These are phyloP conservation scores for Psix sp. DNA, from an alignment of 1,140 invertebrate genomes.

Conservation along the genomic window DNA sequence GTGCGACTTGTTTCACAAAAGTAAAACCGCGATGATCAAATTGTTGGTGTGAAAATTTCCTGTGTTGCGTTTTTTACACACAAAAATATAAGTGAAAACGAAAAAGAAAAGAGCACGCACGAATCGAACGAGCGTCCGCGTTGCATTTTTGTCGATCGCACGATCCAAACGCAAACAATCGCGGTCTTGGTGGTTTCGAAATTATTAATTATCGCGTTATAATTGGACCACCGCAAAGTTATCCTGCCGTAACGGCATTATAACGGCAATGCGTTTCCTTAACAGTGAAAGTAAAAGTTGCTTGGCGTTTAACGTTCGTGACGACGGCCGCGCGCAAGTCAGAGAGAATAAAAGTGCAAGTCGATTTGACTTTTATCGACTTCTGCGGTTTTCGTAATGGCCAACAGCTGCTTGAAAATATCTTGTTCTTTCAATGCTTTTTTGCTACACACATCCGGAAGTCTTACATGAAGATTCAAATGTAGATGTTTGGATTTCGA, in stretches of 20 bases:
- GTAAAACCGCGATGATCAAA: too few species aligned
- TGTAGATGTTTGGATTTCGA: too few species aligned
- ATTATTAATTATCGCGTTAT: slow-evolving; percentile 68
- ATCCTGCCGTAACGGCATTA: slow-evolving; percentile 66
- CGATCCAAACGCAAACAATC: too few species aligned
- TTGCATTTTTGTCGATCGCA: too few species aligned
- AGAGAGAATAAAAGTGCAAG: slow-evolving; percentile 54
- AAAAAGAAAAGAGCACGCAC: too few species aligned
- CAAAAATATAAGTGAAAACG: too few species aligned
- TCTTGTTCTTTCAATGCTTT: slow-evolving; percentile 28
- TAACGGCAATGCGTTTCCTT: slow-evolving; percentile 68
- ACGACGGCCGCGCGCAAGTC: slow-evolving; percentile 42
- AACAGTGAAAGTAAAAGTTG: slow-evolving; percentile 73
- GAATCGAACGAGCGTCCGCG: too few species aligned
- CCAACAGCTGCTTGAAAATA: slow-evolving; percentile 37
- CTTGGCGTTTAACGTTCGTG: slow-evolving; percentile 55
- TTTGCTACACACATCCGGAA: slow-evolving; percentile 4
- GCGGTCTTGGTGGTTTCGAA: slow-evolving; percentile 59
- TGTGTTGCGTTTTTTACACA: too few species aligned
- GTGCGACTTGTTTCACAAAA: too few species aligned
- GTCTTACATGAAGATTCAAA: too few species aligned
- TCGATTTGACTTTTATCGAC: slow-evolving; percentile 58
- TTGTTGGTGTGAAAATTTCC: too few species aligned
- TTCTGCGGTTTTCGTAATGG: slow-evolving; percentile 56
- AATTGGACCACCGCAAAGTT: slow-evolving; percentile 69